These are phyloP conservation scores for Heliconius ethilla DNA, from an alignment of 2,888 invertebrate genomes.

Conservation along the genomic window DNA sequence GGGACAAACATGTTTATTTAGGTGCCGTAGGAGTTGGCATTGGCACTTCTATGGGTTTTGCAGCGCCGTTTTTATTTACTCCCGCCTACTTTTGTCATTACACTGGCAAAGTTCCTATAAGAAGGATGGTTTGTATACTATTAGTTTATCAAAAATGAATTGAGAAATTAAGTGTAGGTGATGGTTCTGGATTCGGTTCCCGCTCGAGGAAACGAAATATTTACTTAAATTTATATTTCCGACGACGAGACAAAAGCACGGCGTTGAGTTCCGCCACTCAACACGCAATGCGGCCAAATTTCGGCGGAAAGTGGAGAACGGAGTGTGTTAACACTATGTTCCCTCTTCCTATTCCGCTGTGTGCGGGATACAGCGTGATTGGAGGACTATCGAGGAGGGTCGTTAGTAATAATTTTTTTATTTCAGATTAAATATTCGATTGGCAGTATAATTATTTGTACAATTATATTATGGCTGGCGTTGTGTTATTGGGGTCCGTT, in stretches of 20 bases:
- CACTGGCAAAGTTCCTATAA: conserved; percentile 59
- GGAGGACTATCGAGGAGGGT: too few species aligned
- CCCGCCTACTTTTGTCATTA: conserved; percentile 62
- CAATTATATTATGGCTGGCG: conserved; percentile 49
- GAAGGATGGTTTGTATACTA: conserved; percentile 57
- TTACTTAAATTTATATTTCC: too few species aligned
- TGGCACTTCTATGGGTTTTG: conserved; percentile 58
- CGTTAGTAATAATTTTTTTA: background rate
- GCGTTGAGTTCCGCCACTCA: too few species aligned
- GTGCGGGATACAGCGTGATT: too few species aligned
- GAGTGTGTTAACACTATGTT: too few species aligned
- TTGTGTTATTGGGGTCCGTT: conserved; percentile 50
- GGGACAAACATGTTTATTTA: conserved; percentile 53
- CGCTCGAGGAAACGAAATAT: too few species aligned
- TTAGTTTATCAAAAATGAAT: background rate
- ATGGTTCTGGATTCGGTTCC: too few species aligned
- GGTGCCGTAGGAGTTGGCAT: conserved; percentile 60
- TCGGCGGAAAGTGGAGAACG: too few species aligned
- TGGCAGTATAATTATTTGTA: conserved; percentile 51
- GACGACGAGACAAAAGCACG: too few species aligned
- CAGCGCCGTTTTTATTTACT: conserved; percentile 59
- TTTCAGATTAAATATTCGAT: conserved; percentile 53
- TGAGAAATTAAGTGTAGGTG: too few species aligned
- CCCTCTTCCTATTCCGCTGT: too few species aligned
- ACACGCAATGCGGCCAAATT: too few species aligned